Evolutionary conservation across 2,113 vertebrate genomes (phyloP).

Genomic region (Ctenomys sociabilis): DNA sequence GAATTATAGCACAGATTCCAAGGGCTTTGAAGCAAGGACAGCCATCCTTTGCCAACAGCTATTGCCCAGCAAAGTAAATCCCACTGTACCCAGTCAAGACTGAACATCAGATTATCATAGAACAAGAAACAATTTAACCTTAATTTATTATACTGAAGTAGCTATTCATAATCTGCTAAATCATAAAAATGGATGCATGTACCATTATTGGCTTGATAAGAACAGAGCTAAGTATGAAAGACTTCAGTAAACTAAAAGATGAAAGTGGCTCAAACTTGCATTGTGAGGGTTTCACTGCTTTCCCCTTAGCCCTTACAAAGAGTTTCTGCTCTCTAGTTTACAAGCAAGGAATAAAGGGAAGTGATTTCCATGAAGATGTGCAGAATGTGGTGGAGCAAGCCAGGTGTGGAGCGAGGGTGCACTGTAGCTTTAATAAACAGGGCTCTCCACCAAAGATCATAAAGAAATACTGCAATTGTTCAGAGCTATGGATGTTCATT

Average conservation of each 20-base stretch:
- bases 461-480: background rate
- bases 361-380: background rate
- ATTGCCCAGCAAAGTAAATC: conserved; percentile 38
- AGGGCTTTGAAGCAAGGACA: conserved; percentile 3
- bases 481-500: background rate
- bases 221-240: conserved; percentile 23
- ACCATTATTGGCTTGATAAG: background rate
- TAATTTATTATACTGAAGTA: conserved; percentile 21
- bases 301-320: background rate
- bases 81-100: background rate
- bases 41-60: background rate
- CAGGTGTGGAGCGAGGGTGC: background rate
- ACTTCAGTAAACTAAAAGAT: background rate
- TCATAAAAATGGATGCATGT: background rate
- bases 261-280: background rate
- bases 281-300: background rate
- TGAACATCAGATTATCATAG: background rate
- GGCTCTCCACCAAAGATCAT: background rate
- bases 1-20: background rate
- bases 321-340: background rate
- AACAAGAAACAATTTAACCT: conserved; percentile 15
- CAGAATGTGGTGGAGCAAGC: background rate
- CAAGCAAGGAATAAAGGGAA: background rate
- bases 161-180: conserved; percentile 17
- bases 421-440: background rate